A percentile compares a stretch with the other conserved stretches of the same genome.
Evolutionary conservation across 2,797 vertebrate genomes (phyloP).

Genomic region (Austrolebias charrua): DNA sequence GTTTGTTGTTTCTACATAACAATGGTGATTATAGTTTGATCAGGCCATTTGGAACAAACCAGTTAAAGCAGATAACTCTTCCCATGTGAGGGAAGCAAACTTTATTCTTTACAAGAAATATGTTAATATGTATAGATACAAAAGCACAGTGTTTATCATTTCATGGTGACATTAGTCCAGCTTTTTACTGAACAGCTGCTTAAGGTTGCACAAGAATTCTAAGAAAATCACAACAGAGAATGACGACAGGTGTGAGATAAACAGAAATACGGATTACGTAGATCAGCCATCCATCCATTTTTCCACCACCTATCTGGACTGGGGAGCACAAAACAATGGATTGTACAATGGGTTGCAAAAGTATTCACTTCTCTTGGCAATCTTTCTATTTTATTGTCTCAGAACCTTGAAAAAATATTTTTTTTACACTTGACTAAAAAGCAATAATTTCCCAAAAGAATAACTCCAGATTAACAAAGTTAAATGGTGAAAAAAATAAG

Average conservation of each 20-base stretch:
- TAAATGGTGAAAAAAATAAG: too few species aligned
- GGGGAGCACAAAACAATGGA: too few species aligned
- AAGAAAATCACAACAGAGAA: slow-evolving; percentile 38
- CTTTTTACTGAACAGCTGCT: slow-evolving; percentile 2
- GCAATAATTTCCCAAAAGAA: too few species aligned
- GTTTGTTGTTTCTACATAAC: neutral
- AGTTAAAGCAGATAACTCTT: neutral
- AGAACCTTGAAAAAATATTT: too few species aligned
- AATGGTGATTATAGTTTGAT: neutral
- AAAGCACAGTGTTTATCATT: neutral
- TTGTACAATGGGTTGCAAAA: neutral
- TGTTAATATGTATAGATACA: neutral
- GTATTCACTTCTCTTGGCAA: too few species aligned
- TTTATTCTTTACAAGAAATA: neutral
- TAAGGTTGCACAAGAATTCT: slow-evolving; percentile 30
- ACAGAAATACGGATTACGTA: neutral
- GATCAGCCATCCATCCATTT: slow-evolving; percentile 3
- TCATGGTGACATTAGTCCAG: neutral
- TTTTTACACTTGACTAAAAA: too few species aligned
- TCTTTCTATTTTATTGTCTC: too few species aligned
- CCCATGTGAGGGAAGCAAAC: neutral
- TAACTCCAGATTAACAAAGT: too few species aligned
- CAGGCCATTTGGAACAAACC: neutral
- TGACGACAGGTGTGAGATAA: slow-evolving; percentile 23
- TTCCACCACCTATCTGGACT: neutral